Base-by-base conservation (phyloP, 2,888 invertebrate species). In the Psylliodes chrysocephalus region DNA sequence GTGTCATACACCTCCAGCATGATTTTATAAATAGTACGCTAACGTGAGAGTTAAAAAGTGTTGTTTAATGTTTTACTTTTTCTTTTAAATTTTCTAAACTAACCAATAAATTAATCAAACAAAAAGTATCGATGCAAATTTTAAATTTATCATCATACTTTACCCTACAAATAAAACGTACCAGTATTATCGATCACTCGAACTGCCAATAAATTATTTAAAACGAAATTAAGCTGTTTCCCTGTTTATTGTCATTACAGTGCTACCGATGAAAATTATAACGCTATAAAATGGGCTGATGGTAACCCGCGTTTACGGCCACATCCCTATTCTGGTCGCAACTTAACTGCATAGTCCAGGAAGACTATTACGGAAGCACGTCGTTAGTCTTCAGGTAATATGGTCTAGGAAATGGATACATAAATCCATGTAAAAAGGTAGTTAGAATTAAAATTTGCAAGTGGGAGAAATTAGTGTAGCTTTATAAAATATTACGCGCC, bases 151-250 rank as follows among this genome's bases (percentile, higher is more conserved):
- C 6, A 4, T 6, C 3, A 22, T 4, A 22, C 22, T 22, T n/a
- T 22, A 22, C 6, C 2, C 6, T 22, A 6, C 22, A 22, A 8
- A 5, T 10, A 10, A 30, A 6, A 10, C 30, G n/a, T n/a, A n/a
- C n/a, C n/a, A n/a, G n/a, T 30, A 14, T 44, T n/a, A 51, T 62
- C 18, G 55, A 56, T 51, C 55, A 25, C 12, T 17, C 12, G 14
- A 18, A n/a, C n/a, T n/a, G n/a, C n/a, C 18, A 14, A 25, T 56
- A 56, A 62, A 62, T 62, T 62, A 62, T 62, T 62, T 56, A 62
- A 56, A 5, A 35, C 7, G 25, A 38, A 62, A 56, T 51, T 51
- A 44, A 56, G 56, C 44, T 51, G 56, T 62, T 55, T 56, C 44
- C 56, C 51, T 56, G 49, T 62, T 62, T 51, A 56, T 52, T 33